Evolutionary conservation across 2,113 vertebrate species (phyloP).

Genomic region (Leuciscus idus): DNA sequence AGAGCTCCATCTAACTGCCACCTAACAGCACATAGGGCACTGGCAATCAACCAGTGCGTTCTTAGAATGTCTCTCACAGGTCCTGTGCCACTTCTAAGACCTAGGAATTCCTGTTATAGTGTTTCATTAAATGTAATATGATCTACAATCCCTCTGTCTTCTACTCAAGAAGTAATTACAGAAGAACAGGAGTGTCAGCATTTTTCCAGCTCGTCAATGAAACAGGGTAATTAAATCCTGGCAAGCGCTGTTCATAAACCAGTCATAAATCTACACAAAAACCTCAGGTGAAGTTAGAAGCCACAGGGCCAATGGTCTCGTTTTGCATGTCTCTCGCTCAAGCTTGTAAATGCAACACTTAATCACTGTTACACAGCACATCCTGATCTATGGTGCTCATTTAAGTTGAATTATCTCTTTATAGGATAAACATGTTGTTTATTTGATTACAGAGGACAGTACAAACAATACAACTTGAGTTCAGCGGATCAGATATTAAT

Average conservation of each 20-base stretch:
- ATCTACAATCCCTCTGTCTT: conserved; percentile 22
- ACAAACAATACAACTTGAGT: not conserved
- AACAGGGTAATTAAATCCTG: conserved; percentile 40
- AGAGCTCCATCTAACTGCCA: conserved; percentile 15
- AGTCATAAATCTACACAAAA: conserved; percentile 14
- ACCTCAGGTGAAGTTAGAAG: not conserved
- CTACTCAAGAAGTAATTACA: conserved; percentile 10
- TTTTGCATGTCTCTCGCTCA: not conserved
- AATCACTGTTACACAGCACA: conserved; percentile 15
- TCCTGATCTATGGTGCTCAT: conserved; percentile 43
- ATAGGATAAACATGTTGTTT: not conserved
- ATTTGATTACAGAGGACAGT: conserved; percentile 25
- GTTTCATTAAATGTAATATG: conserved; percentile 48
- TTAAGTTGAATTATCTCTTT: conserved; percentile 24
- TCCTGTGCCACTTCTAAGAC: conserved; percentile 11
- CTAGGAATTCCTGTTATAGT: conserved; percentile 38
- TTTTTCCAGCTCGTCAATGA: conserved; percentile 34
- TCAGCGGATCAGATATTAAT: not conserved
- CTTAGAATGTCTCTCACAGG: conserved; percentile 29
- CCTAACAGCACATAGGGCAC: not conserved
- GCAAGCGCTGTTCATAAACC: not conserved
- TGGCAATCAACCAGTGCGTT: conserved; percentile 23
- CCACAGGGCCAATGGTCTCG: not conserved
- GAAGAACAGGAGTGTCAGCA: conserved; percentile 34
- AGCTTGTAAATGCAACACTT: conserved; percentile 10